These are phyloP conservation scores for Charanyca ferruginea DNA, from an alignment of 2,888 invertebrate genomes.

Conservation along the genomic window DNA sequence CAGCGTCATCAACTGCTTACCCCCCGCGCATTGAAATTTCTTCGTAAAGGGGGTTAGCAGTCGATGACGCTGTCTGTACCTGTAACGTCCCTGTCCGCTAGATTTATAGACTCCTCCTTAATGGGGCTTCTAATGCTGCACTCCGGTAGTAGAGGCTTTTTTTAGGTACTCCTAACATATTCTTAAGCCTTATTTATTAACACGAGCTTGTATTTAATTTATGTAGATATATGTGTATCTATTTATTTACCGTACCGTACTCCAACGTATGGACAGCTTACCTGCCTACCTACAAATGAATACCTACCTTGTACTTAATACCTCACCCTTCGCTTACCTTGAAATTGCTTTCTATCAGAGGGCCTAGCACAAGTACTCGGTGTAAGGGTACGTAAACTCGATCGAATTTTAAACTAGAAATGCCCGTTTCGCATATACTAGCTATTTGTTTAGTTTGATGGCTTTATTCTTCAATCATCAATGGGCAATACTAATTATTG, in stretches of 20 bases:
- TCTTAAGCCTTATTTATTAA: neutral
- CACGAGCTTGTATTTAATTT: neutral
- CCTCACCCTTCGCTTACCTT: no score
- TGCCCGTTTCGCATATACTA: neutral
- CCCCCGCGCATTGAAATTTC: no score
- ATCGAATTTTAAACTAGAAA: neutral
- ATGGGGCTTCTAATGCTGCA: slow-evolving; percentile 44
- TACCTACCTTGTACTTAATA: no score
- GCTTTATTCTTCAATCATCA: neutral
- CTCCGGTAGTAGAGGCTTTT: slow-evolving; percentile 22
- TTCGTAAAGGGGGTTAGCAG: no score
- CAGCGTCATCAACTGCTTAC: no score
- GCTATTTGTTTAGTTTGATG: neutral
- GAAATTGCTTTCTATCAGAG: no score
- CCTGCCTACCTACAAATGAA: no score
- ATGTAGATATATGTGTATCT: neutral
- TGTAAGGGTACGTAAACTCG: no score
- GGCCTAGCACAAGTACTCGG: no score
- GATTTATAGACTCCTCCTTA: slow-evolving; percentile 56
- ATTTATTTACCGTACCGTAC: no score
- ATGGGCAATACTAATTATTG: neutral
- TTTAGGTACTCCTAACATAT: neutral
- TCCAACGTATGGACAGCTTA: no score
- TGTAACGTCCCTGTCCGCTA: slow-evolving; percentile 40
- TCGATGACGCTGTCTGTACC: no score